Percentiles rank a stretch among this genome's conserved stretches.
Conservation (phyloP, 1,140 invertebrate genomes). For the Sesamia nonagrioides region DNA sequence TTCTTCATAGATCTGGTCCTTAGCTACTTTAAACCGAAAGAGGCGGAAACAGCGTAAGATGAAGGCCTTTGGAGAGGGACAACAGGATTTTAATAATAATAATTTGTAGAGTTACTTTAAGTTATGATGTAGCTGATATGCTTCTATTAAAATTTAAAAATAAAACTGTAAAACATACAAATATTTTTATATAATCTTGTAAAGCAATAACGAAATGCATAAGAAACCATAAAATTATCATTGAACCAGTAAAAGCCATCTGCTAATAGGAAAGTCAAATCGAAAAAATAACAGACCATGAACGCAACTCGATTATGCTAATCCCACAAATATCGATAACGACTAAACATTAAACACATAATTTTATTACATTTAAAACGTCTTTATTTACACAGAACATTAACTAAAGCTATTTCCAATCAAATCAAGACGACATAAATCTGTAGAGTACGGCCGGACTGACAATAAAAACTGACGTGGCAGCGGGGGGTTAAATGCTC, state of each 20-base stretch:
- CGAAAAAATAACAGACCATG: neutral
- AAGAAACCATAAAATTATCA: conserved; percentile 3
- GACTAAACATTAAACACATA: conserved; percentile 35
- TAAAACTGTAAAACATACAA: too few species aligned
- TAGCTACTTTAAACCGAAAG: too few species aligned
- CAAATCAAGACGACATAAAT: conserved; percentile 45
- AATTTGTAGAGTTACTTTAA: too few species aligned
- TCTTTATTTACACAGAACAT: conserved; percentile 48
- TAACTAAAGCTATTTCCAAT: conserved; percentile 49
- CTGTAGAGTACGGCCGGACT: conserved; percentile 38
- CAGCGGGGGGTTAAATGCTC: conserved; percentile 45
- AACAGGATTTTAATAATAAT: too few species aligned
- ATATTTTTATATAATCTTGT: neutral
- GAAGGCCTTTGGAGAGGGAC: too few species aligned
- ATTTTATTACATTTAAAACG: conserved; percentile 48
- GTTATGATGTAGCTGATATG: too few species aligned
- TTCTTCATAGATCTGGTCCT: too few species aligned
- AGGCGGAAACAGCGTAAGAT: too few species aligned
- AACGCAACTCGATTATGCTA: conserved; percentile 28
- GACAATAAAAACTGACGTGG: conserved; percentile 47
- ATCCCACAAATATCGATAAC: conserved; percentile 17
- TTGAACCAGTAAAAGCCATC: neutral
- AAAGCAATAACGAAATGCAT: neutral
- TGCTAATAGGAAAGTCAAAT: conserved; percentile 5
- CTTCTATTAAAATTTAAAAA: too few species aligned